Evolutionary conservation across 35 echinoderm and acorn worm genomes (phyloP).

Genomic region (Amphiura filiformis): DNA sequence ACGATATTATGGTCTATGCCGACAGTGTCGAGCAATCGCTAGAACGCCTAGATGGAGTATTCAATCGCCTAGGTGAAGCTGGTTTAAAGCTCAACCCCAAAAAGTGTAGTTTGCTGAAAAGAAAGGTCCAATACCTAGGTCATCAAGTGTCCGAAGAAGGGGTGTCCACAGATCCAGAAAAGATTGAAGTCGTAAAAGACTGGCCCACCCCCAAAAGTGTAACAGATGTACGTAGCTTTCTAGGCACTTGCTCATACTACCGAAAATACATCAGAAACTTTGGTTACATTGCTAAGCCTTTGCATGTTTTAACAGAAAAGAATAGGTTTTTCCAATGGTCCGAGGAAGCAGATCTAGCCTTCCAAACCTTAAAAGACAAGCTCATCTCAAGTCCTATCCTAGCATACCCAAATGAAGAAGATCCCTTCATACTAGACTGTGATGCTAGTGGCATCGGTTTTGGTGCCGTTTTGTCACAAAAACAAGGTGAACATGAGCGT

Average conservation of each 20-base stretch:
- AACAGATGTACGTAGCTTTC: slow-evolving; percentile 34
- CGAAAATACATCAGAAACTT: slow-evolving; percentile 51
- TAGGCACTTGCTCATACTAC: slow-evolving; percentile 54
- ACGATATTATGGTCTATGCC: slow-evolving; percentile 72
- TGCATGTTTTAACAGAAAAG: slow-evolving; percentile 44
- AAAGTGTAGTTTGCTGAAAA: slow-evolving; percentile 65
- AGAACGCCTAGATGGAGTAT: slow-evolving; percentile 27
- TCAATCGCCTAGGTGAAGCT: slow-evolving; percentile 18
- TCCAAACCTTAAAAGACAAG: slow-evolving; percentile 14
- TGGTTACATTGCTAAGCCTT: slow-evolving; percentile 29
- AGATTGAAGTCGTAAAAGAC: slow-evolving; percentile 25
- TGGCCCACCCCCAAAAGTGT: slow-evolving; percentile 49
- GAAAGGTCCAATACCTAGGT: slow-evolving; percentile 53
- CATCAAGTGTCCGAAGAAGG: slow-evolving; percentile 44
- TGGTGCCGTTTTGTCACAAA: slow-evolving; percentile 49
- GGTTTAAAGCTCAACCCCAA: slow-evolving; percentile 60
- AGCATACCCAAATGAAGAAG: slow-evolving; percentile 1
- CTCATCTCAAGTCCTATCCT: slow-evolving; percentile 42
- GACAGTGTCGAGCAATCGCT: not conserved
- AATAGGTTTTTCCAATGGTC: slow-evolving; percentile 24
- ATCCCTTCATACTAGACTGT: slow-evolving; percentile 39
- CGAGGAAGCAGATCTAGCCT: slow-evolving; percentile 29
- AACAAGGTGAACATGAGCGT: slow-evolving; percentile 29
- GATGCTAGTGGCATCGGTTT: slow-evolving; percentile 46
- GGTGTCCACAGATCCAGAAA: slow-evolving; percentile 48